Conservation (phyloP, 2,888 invertebrate species). For the Troglohyphantes excavatus region DNA sequence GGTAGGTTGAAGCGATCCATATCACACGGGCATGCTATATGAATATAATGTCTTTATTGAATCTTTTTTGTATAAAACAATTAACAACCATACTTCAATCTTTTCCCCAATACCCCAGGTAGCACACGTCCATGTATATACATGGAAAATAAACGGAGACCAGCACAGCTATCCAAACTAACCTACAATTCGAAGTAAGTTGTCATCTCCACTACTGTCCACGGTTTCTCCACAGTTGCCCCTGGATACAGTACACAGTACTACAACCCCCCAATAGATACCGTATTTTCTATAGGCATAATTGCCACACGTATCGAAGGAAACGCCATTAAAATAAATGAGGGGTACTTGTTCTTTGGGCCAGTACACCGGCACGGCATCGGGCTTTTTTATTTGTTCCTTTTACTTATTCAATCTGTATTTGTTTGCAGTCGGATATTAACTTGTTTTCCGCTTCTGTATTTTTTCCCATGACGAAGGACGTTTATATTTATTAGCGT, state of each 20-base stretch:
- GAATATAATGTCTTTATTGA: too few species aligned
- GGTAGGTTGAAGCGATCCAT: too few species aligned
- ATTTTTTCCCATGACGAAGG: slow-evolving; percentile 5
- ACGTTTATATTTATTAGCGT: slow-evolving; percentile 41
- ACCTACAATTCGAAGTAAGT: too few species aligned
- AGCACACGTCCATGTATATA: too few species aligned
- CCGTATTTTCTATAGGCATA: slow-evolving; percentile 14
- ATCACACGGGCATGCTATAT: too few species aligned
- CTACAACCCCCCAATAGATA: too few species aligned
- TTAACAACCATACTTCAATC: too few species aligned
- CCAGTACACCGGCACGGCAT: neutral
- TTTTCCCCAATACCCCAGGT: too few species aligned
- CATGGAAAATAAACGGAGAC: too few species aligned
- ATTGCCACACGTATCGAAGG: slow-evolving; percentile 35
- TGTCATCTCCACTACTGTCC: neutral
- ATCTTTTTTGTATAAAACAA: too few species aligned
- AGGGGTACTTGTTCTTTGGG: neutral
- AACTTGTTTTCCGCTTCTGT: slow-evolving; percentile 19
- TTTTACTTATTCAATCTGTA: slow-evolving; percentile 51
- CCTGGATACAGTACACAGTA: slow-evolving; percentile 22
- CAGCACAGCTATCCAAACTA: too few species aligned
- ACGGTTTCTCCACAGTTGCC: slow-evolving; percentile 18
- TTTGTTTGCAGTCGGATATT: slow-evolving; percentile 49
- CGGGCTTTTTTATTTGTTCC: slow-evolving; percentile 39
- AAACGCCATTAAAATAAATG: slow-evolving; percentile 55